A percentile compares a stretch with the other conserved stretches of the same genome.
These are phyloP conservation scores for Dascillus cervinus DNA, from an alignment of 2,888 invertebrate species.

Conservation along the genomic window DNA sequence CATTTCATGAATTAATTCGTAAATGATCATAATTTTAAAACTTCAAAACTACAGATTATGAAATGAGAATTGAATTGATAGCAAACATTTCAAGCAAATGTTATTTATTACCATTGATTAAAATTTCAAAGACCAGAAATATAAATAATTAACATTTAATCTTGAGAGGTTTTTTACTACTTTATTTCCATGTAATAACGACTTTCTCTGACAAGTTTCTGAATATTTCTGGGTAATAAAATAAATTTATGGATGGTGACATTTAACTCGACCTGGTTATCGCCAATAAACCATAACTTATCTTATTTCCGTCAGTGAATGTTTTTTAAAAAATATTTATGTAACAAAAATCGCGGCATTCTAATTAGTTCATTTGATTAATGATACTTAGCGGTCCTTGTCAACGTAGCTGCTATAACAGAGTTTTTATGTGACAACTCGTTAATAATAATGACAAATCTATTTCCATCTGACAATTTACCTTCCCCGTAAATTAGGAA, in stretches of 20 bases:
- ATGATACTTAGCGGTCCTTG: no score
- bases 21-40: no score
- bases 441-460: no score
- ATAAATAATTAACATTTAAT: conserved; percentile 26
- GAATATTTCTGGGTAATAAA: conserved; percentile 25
- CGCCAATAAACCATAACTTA: conserved; percentile 34
- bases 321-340: conserved; percentile 27
- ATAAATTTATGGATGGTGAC: conserved; percentile 35
- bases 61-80: no score
- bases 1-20: no score
- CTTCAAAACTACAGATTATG: no score
- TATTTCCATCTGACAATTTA: no score
- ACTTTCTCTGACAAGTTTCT: conserved; percentile 28
- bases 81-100: no score
- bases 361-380: conserved; percentile 29
- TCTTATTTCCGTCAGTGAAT: conserved; percentile 35
- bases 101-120: no score
- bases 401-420: no score
- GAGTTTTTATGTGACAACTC: no score
- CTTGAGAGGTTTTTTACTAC: conserved; percentile 25
- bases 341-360: conserved; percentile 29
- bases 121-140: conserved; percentile 15
- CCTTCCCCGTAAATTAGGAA: no score
- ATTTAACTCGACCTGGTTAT: conserved; percentile 35
- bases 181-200: conserved; percentile 28